A percentile compares a stretch with the other conserved stretches of the same genome.
Conservation (phyloP, 2,113 vertebrate species). For the Propithecus coquereli region DNA sequence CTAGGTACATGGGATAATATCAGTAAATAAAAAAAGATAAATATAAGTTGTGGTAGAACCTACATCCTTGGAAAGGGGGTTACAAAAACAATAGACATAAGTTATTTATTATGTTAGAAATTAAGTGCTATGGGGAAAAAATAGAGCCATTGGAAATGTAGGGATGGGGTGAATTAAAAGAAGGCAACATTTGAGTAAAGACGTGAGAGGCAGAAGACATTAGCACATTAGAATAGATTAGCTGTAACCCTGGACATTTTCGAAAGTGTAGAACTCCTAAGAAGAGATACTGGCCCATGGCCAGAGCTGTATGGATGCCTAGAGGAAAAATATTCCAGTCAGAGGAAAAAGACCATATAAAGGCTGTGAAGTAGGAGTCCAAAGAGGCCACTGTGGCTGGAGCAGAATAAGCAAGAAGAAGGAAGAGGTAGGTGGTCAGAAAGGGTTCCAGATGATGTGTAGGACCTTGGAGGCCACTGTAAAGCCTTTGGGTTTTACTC, state of each 20-base stretch:
- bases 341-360: neutral
- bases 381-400: neutral
- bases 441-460: neutral
- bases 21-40: slow-evolving; percentile 13
- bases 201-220: neutral
- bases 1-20: neutral
- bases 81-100: neutral
- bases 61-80: neutral
- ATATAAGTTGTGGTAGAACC: neutral
- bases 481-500: neutral
- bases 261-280: neutral
- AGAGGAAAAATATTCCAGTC: neutral
- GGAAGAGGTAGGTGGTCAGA: neutral
- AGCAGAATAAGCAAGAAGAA: neutral
- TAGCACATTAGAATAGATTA: neutral
- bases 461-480: neutral
- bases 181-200: neutral
- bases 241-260: neutral
- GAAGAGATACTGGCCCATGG: neutral
- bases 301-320: neutral
- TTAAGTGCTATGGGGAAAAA: neutral
- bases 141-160: neutral
- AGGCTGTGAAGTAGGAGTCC: neutral
- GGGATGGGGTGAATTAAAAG: neutral
- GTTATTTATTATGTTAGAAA: slow-evolving; percentile 21